These are phyloP conservation scores for Heliornis fulica DNA, from an alignment of 2,113 vertebrate genomes.

Conservation along the genomic window DNA sequence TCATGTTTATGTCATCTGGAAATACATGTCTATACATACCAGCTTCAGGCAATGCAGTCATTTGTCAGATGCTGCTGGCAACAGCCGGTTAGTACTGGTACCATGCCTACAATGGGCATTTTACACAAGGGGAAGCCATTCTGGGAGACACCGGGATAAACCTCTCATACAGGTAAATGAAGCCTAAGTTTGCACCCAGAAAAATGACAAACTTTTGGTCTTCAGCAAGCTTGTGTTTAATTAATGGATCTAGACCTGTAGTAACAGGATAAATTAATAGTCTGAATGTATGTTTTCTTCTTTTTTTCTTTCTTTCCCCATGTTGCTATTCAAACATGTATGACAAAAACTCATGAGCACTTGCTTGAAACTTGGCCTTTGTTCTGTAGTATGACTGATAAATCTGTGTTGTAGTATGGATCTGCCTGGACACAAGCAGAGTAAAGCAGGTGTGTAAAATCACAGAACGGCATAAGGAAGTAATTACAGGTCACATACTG, in stretches of 20 bases:
- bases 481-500: conserved; percentile 8
- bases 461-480: not conserved
- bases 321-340: not conserved
- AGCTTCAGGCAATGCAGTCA: not conserved
- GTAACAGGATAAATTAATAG: not conserved
- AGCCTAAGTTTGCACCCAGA: not conserved
- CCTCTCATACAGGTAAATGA: not conserved
- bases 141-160: not conserved
- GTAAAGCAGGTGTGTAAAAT: not conserved
- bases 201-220: not conserved
- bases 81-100: not conserved
- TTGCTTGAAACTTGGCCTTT: not conserved
- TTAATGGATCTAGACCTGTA: not conserved
- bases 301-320: not conserved
- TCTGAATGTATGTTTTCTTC: not conserved
- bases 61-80: not conserved
- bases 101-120: not conserved
- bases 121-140: not conserved
- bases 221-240: not conserved
- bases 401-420: not conserved
- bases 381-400: not conserved
- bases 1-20: not conserved
- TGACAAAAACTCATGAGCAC: not conserved
- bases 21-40: not conserved
- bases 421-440: not conserved